These are phyloP conservation scores for Loris lydekkerianus DNA, from an alignment of 2,797 vertebrate genomes.

Conservation along the genomic window DNA sequence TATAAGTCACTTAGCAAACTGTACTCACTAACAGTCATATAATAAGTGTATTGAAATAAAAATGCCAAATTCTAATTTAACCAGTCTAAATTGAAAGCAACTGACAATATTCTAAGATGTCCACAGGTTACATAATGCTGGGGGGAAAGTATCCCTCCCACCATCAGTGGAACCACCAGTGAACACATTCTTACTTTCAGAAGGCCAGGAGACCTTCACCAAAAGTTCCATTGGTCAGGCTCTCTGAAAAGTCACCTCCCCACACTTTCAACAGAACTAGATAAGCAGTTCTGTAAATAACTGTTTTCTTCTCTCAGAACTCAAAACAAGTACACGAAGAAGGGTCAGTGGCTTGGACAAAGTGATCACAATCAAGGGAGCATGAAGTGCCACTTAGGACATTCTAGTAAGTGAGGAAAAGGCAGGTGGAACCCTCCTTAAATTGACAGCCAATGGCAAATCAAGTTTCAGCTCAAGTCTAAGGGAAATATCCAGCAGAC, in stretches of 20 bases:
- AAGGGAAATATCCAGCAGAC: neutral
- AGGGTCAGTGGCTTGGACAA: neutral
- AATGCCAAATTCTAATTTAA: conserved; percentile 17
- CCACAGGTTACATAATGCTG: neutral
- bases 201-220: neutral
- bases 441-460: neutral
- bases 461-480: neutral
- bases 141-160: neutral
- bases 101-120: neutral
- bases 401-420: conserved; percentile 8
- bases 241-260: conserved; percentile 1
- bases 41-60: neutral
- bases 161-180: too few relatives aligned
- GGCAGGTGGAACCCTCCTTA: neutral
- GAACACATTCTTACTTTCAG: neutral
- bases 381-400: neutral
- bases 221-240: neutral
- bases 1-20: neutral
- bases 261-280: neutral
- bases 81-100: conserved; percentile 18
- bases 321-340: neutral
- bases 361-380: neutral
- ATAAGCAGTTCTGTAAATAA: neutral
- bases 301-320: conserved; percentile 9
- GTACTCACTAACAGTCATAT: neutral